Evolutionary conservation across 2,113 vertebrate species (phyloP).

Genomic region (Mesoclemmys tuberculata): DNA sequence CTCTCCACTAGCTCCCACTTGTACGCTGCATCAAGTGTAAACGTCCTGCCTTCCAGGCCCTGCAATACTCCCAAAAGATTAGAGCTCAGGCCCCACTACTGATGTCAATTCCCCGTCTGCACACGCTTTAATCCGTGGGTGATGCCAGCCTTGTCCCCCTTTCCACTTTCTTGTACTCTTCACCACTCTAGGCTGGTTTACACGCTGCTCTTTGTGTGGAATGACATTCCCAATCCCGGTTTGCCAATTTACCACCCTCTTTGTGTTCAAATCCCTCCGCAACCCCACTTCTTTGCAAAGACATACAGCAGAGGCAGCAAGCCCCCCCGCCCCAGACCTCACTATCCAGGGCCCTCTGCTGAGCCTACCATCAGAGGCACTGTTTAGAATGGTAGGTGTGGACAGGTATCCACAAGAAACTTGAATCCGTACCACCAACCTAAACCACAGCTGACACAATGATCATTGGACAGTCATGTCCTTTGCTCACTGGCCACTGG

Average conservation of each 20-base stretch:
- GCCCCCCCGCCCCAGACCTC: no score
- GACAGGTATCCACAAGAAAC: not conserved
- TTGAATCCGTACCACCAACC: not conserved
- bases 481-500: not conserved
- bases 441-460: fast-evolving
- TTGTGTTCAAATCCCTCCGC: not conserved
- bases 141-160: not conserved
- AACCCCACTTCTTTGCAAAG: not conserved
- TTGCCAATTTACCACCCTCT: not conserved
- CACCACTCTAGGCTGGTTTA: not conserved
- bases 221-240: not conserved
- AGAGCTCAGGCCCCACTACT: not conserved
- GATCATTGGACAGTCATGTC: fast-evolving
- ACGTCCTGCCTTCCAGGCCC: not conserved
- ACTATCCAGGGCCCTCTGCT: not conserved
- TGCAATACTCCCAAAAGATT: not conserved
- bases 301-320: fast-evolving
- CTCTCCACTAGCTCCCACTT: not conserved
- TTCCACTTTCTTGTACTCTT: not conserved
- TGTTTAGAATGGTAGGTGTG: not conserved
- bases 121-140: not conserved
- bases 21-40: not conserved
- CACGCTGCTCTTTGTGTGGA: not conserved
- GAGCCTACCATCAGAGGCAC: not conserved
- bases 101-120: fast-evolving